Base-by-base conservation (phyloP, 2,113 vertebrate species). In the Oryzias melastigma region DNA sequence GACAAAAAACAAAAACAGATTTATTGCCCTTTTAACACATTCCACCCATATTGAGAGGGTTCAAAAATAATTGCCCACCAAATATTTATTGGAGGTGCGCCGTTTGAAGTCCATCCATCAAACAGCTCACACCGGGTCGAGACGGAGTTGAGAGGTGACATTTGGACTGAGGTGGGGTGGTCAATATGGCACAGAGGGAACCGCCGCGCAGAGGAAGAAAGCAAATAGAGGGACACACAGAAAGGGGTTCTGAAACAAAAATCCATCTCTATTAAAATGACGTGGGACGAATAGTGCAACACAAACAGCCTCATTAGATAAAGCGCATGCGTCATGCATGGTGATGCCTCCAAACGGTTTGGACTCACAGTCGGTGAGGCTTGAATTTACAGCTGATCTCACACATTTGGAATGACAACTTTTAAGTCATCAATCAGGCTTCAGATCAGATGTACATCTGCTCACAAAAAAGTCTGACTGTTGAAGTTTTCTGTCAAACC, bases 61-160 rank as follows among this genome's bases (percentile, higher is more conserved):
- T 52, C 55, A 58, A 52, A 52, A 52, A 7, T 29, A 27, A 48
- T 52, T 52, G 41, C 47, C 22, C 10, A 14, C 41, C n/a, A 16
- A 41, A 53, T 53, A 45, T 46, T 53, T 63, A 63, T 63, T 63
- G 41, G n/a, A 18, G 2, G 25, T 16, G n/a, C 4, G n/a, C 20
- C 14, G 42, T 35, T 63, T 53, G 61, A 45, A 63, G 50, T 53
- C 55, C 50, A 63, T 53, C 51, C 51, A 65, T 48, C 52, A 55
- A 48, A 47, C 16, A 48, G 44, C 27, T 54, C 13, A 25, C 49
- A 44, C 6, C 4, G 43, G 43, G 62, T 25, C 41, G 13, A 65
- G 42, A 22, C 19, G 48, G 64, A 66, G 54, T 27, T 44, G 29
- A 65, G 54, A 66, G 54, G 15, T 51, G 54, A 58, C 54, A 58